phyloP scores from a whole-genome alignment of 2,797 vertebrate genomes.

The Phrynocephalus forsythii region DNA sequence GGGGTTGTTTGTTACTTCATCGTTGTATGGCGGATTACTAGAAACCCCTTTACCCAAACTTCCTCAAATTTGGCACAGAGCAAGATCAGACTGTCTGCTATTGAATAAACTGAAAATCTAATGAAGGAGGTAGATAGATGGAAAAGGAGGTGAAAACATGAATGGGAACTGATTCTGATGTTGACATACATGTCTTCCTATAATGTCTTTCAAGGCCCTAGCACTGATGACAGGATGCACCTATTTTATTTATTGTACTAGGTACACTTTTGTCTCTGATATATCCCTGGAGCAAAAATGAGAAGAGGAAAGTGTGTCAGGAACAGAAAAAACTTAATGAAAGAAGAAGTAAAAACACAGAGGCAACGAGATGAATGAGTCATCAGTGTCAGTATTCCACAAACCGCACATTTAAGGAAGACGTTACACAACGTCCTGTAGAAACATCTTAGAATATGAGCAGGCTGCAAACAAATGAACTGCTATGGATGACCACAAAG shows the following conservation, averaged over 20 bases:
- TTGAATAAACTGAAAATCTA: not conserved
- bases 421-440: constrained; percentile 39
- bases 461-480: accelerated
- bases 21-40: too few relatives aligned
- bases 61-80: too few relatives aligned
- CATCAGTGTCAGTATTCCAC: constrained; percentile 59
- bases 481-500: not conserved
- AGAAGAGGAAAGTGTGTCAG: constrained; percentile 72
- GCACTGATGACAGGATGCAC: not conserved
- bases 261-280: constrained; percentile 44
- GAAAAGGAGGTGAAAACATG: constrained; percentile 1
- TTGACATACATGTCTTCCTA: not conserved
- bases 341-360: constrained; percentile 45
- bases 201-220: not conserved
- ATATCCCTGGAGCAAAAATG: constrained; percentile 69
- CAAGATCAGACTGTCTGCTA: too few relatives aligned
- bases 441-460: constrained; percentile 27
- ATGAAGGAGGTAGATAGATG: not conserved
- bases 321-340: constrained; percentile 60
- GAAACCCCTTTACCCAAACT: too few relatives aligned
- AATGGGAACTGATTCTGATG: constrained; percentile 27
- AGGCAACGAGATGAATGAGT: constrained; percentile 70
- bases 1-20: not conserved
- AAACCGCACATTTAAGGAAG: constrained; percentile 73
- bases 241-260: constrained; percentile 7